Evolutionary conservation across 2,113 vertebrate species (phyloP), one percentile per base, ranked within the genome.

Genomic region (Cygnus buccinator): DNA sequence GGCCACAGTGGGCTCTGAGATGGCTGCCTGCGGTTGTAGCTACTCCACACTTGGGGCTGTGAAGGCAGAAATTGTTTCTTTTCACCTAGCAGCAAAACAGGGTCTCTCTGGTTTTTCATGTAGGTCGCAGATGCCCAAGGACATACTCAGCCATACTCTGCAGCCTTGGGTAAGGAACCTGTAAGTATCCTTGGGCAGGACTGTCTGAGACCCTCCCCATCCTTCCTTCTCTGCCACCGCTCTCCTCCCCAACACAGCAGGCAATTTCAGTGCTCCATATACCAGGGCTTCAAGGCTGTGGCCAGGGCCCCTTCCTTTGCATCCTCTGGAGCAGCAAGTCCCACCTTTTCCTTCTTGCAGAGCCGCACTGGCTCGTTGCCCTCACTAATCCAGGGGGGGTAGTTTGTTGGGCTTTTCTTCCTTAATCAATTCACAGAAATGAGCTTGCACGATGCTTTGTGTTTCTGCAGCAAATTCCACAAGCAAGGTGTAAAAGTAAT

Each of bases 401-500:
- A 59, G 50, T 91, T 95, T 88, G 73, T 22, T 77, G 91, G 87
- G 54, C 59, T 93, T 95, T 80, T 95, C 84, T 77, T 96, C 92
- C 93, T 95, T 86, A 89, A 91, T 95, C 87, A 87, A 5, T 21
- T 63, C 76, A 16, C 80, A 94, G 87, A 91, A 89, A 54, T 0
- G 3, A 35, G 37, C 23, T 74, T 23, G 74, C 67, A 44, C 0
- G 55, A 82, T 77, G 62, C 87, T 95, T 85, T 97, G 89, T 88
- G 81, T 67, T 93, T 81, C 94, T 70, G 57, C 8, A 1, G 70
- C 3, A 0, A 94, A 97, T 97, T 97, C 90, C 94, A 91, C 83
- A 25, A 70, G 78, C 90, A 96, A 95, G 95, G 93, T 97, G 93
- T 88, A 95, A 97, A 97, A 96, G 86, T 22, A 70, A 97, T 97